Evolutionary conservation across 2,888 invertebrate species (phyloP), one percentile per base, ranked within the genome.

Genomic region (Beris morrisii): DNA sequence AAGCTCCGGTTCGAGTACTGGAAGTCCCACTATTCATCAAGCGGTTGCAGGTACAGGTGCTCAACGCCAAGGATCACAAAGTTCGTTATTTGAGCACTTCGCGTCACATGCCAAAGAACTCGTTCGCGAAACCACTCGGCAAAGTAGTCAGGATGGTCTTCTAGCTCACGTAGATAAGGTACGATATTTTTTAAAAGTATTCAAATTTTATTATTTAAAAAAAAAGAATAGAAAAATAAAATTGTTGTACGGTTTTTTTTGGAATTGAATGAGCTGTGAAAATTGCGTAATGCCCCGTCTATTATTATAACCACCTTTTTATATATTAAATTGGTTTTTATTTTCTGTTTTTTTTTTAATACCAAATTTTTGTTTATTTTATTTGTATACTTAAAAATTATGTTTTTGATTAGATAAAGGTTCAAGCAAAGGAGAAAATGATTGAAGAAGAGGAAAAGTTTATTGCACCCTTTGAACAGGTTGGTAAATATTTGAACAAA

Each of bases 151-250:
- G 77, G 94, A 95, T 77, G 93, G 93, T 31, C 76, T 93, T 5
- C 82, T 94, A 7, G 92, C 93, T 2, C 94, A 94, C 70, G 91
- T 95, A 86, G 94, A 94, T 75, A 94, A 94, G 88, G 92, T 93
- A 82, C 73, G 61, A 11, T 76, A 13, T 22, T n/a, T 15, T 53
- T 6, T 7, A 28, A 31, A n/a, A 28, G 4, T 22, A 22, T 22
- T 3, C 32, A 28, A 15, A 28, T 2, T 53, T 53, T 53, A 4
- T 15, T 7, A 53, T 53, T 28, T 30, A 53, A 22, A 5, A 15
- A 15, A 53, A 15, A 30, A 22, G 22, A 22, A 22, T 22, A 22
- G 22, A 53, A 53, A 28, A 12, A 13, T 15, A 12, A 30, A 9
- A 7, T 48, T 48, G n/a, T 48, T 11, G 12, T 13, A 48, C 15